These are phyloP conservation scores for Biston stratarius DNA, from an alignment of 2,888 invertebrate species.

Conservation along the genomic window DNA sequence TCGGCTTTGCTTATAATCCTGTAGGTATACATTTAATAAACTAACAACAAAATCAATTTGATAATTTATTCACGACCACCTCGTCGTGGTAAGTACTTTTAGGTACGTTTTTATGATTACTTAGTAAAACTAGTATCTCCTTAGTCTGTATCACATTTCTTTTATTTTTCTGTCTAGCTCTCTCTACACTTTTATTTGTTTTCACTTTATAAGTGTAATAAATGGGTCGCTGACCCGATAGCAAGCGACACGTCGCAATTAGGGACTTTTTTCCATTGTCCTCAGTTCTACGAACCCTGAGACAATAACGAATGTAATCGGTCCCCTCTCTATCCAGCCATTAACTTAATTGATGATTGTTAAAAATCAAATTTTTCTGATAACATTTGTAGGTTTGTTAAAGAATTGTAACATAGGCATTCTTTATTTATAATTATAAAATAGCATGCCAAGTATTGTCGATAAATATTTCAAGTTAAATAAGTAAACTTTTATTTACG, in stretches of 20 bases:
- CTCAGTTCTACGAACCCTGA: constrained; percentile 65
- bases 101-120: background rate
- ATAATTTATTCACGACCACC: too few species aligned
- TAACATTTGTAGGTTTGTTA: constrained; percentile 13
- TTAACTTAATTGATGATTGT: constrained; percentile 67
- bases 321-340: constrained; percentile 60
- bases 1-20: background rate
- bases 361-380: constrained; percentile 30
- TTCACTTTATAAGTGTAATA: constrained; percentile 33
- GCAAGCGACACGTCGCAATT: constrained; percentile 65
- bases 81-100: background rate
- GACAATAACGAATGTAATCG: constrained; percentile 62
- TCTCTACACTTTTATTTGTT: constrained; percentile 27
- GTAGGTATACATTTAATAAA: too few species aligned
- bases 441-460: too few species aligned
- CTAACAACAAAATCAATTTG: too few species aligned
- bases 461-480: too few species aligned
- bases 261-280: constrained; percentile 70
- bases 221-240: constrained; percentile 62
- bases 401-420: background rate
- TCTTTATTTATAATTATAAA: background rate
- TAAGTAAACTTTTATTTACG: too few species aligned
- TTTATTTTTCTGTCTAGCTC: constrained; percentile 27
- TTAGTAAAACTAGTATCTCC: constrained; percentile 9
- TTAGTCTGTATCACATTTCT: background rate